Evolutionary conservation across 2,888 invertebrate species (phyloP).

Genomic region (Chloromyia formosa): DNA sequence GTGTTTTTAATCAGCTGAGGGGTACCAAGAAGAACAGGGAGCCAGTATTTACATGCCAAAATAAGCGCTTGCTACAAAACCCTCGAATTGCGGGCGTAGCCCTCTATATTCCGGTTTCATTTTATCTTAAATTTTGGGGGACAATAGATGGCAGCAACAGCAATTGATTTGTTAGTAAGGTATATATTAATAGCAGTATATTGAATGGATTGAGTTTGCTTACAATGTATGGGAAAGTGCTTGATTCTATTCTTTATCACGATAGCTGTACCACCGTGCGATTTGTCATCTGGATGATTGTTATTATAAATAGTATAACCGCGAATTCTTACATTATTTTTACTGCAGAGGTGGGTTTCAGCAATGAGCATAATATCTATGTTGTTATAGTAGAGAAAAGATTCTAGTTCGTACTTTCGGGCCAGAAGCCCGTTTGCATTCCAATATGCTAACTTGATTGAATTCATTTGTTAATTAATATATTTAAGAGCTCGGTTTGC

Average conservation of each 20-base stretch:
- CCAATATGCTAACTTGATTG: slow-evolving; percentile 10
- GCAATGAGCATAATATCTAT: slow-evolving; percentile 15
- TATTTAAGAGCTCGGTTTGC: neutral
- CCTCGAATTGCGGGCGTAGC: too few relatives aligned
- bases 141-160: slow-evolving; percentile 26
- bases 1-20: too few relatives aligned
- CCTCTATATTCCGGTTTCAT: too few relatives aligned
- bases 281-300: slow-evolving; percentile 5
- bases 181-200: neutral
- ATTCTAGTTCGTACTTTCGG: too few relatives aligned
- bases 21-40: too few relatives aligned
- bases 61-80: too few relatives aligned
- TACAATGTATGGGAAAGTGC: neutral
- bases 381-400: neutral
- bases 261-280: slow-evolving; percentile 27
- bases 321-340: neutral
- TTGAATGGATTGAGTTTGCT: slow-evolving; percentile 2
- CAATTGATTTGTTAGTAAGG: neutral
- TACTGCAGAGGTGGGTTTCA: neutral
- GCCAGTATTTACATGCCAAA: too few relatives aligned
- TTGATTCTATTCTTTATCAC: slow-evolving; percentile 26
- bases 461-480: neutral
- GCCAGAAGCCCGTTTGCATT: slow-evolving; percentile 26
- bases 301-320: slow-evolving; percentile 21
- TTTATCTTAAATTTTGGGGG: slow-evolving; percentile 9